Evolutionary conservation across 2,113 vertebrate genomes (phyloP).

Genomic region (Paradoxurus hermaphroditus): DNA sequence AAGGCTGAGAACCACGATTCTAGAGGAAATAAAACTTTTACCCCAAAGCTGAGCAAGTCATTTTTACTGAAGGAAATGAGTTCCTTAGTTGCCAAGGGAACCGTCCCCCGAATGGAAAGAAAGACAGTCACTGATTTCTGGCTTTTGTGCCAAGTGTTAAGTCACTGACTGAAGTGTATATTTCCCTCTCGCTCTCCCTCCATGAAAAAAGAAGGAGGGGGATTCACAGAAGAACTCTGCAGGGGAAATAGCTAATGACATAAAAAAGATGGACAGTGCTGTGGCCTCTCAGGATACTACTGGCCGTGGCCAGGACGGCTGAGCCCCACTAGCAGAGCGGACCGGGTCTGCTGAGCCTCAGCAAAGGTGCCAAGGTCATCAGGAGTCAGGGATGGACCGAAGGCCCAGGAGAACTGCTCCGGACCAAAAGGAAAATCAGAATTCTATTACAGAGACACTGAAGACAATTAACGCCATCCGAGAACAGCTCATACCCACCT

Average conservation of each 20-base stretch:
- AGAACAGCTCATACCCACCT: not conserved
- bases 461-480: not conserved
- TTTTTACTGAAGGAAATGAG: not conserved
- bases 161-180: not conserved
- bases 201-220: not conserved
- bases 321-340: not conserved
- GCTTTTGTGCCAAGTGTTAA: not conserved
- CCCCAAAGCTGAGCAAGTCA: not conserved
- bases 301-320: not conserved
- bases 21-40: not conserved
- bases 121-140: not conserved
- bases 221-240: not conserved
- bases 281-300: not conserved
- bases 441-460: not conserved
- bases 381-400: not conserved
- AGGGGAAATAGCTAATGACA: not conserved
- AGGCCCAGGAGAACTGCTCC: not conserved
- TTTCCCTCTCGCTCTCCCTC: not conserved
- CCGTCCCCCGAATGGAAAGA: not conserved
- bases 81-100: not conserved
- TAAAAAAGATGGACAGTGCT: not conserved
- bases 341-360: not conserved
- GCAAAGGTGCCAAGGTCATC: not conserved
- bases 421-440: not conserved
- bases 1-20: not conserved